Base-by-base conservation (phyloP, 2,797 vertebrate species). In the Lepilemur ruficaudatus region DNA sequence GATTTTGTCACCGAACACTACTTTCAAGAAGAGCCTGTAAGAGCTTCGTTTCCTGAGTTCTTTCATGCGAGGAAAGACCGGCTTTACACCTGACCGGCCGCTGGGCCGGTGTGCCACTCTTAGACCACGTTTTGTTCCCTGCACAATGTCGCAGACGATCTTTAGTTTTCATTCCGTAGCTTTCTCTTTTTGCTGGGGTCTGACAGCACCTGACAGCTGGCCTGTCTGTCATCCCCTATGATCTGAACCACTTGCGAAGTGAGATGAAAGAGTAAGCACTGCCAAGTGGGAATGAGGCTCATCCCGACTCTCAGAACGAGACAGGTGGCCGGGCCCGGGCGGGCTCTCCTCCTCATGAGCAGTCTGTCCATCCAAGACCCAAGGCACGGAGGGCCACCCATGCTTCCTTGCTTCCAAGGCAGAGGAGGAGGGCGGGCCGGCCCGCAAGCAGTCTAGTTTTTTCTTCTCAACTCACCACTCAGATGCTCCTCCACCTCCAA, bases 321-420 rank as follows among this genome's bases (percentile, higher is more conserved):
- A 52, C 7, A 80, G 1, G 28, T 12, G 57, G 48, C 81, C 20
- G 18, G 14, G 0, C 11, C 0, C 11, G 23, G 48, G 18, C 52
- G 6, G 59, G 46, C 69, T 38, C 28, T 32, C 78, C 52, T 61
- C 41, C 48, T 13, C 12, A 4, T 1, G 25, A 38, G 7, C 18
- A 23, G 41, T 4, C 10, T 25, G 35, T 61, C 32, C 35, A 10
- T 25, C 15, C 25, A n/a, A 32, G 59, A 30, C 38, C 52, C 46
- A 43, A 4, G 69, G 35, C 1, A 0, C 23, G 18, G 15, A 23
- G 9, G 32, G 14, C 28, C 4, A 4, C 4, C 5, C 2, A 9
- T 25, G 12, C 35, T 46, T 89, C 75, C 57, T 46, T 55, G 20
- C 52, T 93, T 52, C 43, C 22, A 32, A 57, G 30, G 32, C 52